phyloP scores from a whole-genome alignment of 2,113 vertebrate species.

The Dicentrarchus labrax region DNA sequence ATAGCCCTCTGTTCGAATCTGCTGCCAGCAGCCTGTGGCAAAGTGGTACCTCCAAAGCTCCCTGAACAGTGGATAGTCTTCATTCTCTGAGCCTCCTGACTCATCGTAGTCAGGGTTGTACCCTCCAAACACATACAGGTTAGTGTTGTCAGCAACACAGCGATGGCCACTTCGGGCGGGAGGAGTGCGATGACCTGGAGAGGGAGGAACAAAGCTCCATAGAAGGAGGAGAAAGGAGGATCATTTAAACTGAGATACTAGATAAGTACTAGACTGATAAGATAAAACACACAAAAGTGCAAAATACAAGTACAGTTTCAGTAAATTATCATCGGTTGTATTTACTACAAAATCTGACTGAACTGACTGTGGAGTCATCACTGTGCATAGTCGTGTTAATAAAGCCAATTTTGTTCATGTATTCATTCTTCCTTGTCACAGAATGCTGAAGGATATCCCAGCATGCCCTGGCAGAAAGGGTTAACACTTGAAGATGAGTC shows the following conservation, averaged over 20 bases:
- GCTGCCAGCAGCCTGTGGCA: constrained; percentile 95
- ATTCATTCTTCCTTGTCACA: neutral
- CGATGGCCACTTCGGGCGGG: constrained; percentile 96
- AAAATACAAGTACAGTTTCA: neutral
- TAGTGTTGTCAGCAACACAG: constrained; percentile 95
- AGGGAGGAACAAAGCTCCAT: neutral
- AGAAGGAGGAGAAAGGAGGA: neutral
- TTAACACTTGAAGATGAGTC: neutral
- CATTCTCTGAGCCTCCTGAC: constrained; percentile 94
- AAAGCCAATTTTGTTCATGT: neutral
- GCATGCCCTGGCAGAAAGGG: neutral
- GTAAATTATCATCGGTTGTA: neutral
- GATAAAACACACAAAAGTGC: neutral
- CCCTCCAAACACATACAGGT: constrained; percentile 96
- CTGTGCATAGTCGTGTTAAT: neutral
- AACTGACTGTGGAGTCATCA: neutral
- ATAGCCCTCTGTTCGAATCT: constrained; percentile 95
- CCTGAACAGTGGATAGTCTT: constrained; percentile 96
- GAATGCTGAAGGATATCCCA: too few species aligned
- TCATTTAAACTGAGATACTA: neutral
- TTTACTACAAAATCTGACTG: neutral
- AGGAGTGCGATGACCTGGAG: constrained; percentile 89
- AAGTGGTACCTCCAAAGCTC: constrained; percentile 98
- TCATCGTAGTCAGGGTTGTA: constrained; percentile 98
- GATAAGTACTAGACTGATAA: neutral